A percentile compares a stretch with the other conserved stretches of the same genome.
Conservation (phyloP, 2,113 vertebrate genomes). For the Ornithorhynchus anatinus region DNA sequence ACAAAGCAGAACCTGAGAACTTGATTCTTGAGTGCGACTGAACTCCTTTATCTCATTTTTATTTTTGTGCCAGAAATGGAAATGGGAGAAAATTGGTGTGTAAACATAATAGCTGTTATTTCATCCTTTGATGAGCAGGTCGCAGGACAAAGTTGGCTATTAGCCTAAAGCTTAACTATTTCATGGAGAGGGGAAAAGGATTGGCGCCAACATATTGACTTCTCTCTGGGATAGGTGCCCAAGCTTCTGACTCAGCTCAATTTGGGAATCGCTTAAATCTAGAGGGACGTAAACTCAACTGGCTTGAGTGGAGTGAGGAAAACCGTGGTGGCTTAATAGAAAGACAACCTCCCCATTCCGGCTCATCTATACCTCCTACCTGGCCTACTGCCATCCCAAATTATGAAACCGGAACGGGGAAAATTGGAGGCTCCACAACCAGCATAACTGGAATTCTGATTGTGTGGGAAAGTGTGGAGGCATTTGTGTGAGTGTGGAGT, state of each 20-base stretch:
- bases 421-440: no score
- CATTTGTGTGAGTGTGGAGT: no score
- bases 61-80: no score
- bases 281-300: not conserved
- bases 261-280: conserved; percentile 8
- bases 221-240: conserved; percentile 27
- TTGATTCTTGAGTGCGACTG: not conserved
- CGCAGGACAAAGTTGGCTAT: conserved; percentile 12
- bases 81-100: conserved; percentile 4
- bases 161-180: conserved; percentile 30
- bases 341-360: not conserved
- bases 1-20: not conserved
- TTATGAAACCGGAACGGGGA: not conserved
- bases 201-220: not conserved
- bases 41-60: conserved; percentile 1
- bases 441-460: no score
- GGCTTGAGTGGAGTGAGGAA: conserved; percentile 17
- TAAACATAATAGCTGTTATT: conserved; percentile 9
- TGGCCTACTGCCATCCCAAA: not conserved
- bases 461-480: no score
- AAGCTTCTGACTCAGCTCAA: not conserved
- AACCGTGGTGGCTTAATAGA: not conserved
- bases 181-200: conserved; percentile 12
- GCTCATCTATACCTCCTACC: not conserved
- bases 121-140: conserved; percentile 21